Evolutionary conservation across 2,797 vertebrate species (phyloP), one percentile per base, ranked within the genome.

Genomic region (Smutsia temminckii): DNA sequence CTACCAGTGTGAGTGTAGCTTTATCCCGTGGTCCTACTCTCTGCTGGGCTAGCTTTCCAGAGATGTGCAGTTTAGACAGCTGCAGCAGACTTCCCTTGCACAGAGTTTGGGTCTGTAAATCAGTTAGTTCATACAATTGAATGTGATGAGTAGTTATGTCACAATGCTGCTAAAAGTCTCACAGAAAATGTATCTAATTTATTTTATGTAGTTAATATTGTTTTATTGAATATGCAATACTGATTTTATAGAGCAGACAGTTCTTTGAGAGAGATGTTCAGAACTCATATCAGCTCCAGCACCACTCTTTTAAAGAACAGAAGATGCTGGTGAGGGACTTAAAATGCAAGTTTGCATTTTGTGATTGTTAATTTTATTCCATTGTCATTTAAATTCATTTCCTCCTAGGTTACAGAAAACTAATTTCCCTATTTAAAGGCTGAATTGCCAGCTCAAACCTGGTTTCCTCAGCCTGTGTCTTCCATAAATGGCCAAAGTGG

Each of bases 171-270:
- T 93, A 78, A 68, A 95, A 86, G 49, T 84, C 69, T 53, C 59
- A 21, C 68, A 79, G 71, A 95, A 93, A 94, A 96, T 69, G 51
- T 61, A 93, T 84, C 69, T 94, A 85, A 81, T 96, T 96, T 97
- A 80, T 95, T 94, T 93, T 91, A 87, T 71, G 77, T 91, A 85
- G 91, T 96, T 95, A 93, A 85, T 97, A 95, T 95, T 95, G 93
- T 93, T 95, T 96, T 96, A 95, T 90, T 93, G 89, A 96, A 87
- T 96, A 94, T 88, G 87, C 72, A 72, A 96, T 97, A 96, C 95
- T 96, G 89, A 94, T 96, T 96, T 96, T 90, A 96, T 93, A 86
- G 63, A 83, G 80, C 53, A 78, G 85, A 69, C 40, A 81, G n/a
- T 96, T 93, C 80, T 95, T 96, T 34, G 68, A 66, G 63, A 96